Conservation (phyloP, 2,888 invertebrate genomes). For the Tipula unca region DNA sequence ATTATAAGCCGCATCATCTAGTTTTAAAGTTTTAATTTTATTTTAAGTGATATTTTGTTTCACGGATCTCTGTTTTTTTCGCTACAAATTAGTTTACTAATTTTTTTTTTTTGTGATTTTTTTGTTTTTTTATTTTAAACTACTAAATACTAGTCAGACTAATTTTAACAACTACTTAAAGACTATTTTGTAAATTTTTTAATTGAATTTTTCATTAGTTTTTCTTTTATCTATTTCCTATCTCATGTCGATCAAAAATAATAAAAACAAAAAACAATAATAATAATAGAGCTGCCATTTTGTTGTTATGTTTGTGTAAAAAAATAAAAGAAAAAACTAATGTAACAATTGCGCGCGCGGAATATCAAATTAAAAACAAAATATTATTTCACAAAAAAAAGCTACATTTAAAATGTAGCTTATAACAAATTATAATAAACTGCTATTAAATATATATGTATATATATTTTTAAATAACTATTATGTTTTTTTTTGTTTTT, state of each 20-base stretch:
- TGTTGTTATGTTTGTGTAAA: constrained; percentile 9
- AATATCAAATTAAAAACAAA: not conserved
- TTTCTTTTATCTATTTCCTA: not conserved
- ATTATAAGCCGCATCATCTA: not conserved
- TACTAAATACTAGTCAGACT: constrained; percentile 19
- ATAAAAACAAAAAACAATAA: not conserved
- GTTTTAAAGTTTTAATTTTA: not conserved
- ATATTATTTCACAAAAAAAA: not conserved
- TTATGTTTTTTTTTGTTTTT: not conserved
- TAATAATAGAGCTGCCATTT: constrained; percentile 17
- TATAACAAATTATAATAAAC: not conserved
- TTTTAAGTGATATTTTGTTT: not conserved
- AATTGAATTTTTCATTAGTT: not conserved
- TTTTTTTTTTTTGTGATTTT: not conserved
- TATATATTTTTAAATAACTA: not conserved
- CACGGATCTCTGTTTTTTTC: not conserved
- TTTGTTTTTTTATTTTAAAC: constrained; percentile 9
- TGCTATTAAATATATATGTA: not conserved
- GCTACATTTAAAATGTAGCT: not conserved
- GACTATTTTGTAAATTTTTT: constrained; percentile 16
- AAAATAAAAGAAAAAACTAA: not conserved
- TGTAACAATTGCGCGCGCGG: constrained; percentile 8
- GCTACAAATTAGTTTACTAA: constrained; percentile 8
- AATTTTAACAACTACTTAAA: constrained; percentile 18
- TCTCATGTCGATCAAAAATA: not conserved